Base-by-base conservation (phyloP, 2,888 invertebrate genomes). In the Cyrtodaria siliqua region DNA sequence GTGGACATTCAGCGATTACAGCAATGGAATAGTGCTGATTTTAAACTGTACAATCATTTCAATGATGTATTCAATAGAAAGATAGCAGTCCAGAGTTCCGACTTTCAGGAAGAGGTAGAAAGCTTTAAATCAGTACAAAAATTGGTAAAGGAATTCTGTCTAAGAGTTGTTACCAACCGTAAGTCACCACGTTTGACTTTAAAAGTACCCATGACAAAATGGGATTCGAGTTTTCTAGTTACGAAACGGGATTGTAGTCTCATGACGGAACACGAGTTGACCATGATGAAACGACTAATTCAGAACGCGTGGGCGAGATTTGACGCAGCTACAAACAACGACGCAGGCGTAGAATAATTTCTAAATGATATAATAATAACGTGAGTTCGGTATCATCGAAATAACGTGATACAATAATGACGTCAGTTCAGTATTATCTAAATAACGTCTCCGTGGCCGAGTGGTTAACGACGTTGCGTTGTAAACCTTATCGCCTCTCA, bases 11-110 rank as follows among this genome's bases (percentile, higher is more conserved):
- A 60, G 2, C 72, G 59, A 12, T 79, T 90, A 40, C 75, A 75
- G 47, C 44, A 66, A 12, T 88, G 87, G 85, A 88, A 89, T 53
- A 71, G 64, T 33, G 89, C 89, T 1, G 91, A 91, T 62, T 85
- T 86, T 59, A 59, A 68, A 40, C 63, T 91, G 4, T 91, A 91
- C 60, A 78, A 88, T 12, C 73, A 79, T 68, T 91, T 90, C 69
- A 69, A 78, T 40, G 24, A 23, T 24, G 80, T 83, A 8, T 87
- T 91, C 53, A 75, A 85, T 73, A 38, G 60, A 16, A 77, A 80
- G 50, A 47, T 90, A n/a, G 24, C 61, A 38, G 27, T 55, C 50
- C 70, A 78, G 33, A 85, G 84, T 2, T n/a, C 23, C 2, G 79
- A 73, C 16, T 80, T 88, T 33, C 24, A 56, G 9, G 49, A 66